A percentile compares a stretch with the other conserved stretches of the same genome.
phyloP scores from a whole-genome alignment of 1,140 invertebrate species.

The Aphelinus certus region DNA sequence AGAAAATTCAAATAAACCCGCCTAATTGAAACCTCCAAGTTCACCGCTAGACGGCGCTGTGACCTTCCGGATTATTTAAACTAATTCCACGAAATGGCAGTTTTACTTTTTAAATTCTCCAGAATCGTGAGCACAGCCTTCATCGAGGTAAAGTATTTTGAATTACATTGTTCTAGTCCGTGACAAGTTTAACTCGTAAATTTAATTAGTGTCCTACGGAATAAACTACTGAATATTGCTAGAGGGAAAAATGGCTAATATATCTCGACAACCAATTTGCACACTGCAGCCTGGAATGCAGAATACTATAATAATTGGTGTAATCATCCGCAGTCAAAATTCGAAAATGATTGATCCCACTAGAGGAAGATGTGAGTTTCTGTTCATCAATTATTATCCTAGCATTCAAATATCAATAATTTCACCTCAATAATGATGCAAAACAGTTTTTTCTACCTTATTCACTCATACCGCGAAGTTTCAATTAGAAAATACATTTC shows the following conservation, averaged over 20 bases:
- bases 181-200: not conserved
- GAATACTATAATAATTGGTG: conserved; percentile 60
- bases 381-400: not conserved
- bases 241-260: conserved; percentile 51
- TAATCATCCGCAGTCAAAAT: conserved; percentile 58
- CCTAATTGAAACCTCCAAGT: too few relatives aligned
- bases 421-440: too few relatives aligned
- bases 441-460: too few relatives aligned
- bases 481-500: too few relatives aligned
- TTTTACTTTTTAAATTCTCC: not conserved
- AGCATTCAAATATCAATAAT: too few relatives aligned
- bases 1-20: too few relatives aligned
- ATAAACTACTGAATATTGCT: not conserved
- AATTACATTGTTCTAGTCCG: not conserved
- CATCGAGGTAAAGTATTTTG: not conserved
- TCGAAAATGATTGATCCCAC: conserved; percentile 53
- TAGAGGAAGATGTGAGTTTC: conserved; percentile 51
- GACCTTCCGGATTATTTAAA: not conserved
- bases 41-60: conserved; percentile 4
- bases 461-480: too few relatives aligned
- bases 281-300: conserved; percentile 52
- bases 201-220: not conserved
- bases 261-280: conserved; percentile 53
- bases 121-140: not conserved
- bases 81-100: conserved; percentile 5